Base-by-base conservation (phyloP, 2,888 invertebrate species). In the Clusia tigrina region DNA sequence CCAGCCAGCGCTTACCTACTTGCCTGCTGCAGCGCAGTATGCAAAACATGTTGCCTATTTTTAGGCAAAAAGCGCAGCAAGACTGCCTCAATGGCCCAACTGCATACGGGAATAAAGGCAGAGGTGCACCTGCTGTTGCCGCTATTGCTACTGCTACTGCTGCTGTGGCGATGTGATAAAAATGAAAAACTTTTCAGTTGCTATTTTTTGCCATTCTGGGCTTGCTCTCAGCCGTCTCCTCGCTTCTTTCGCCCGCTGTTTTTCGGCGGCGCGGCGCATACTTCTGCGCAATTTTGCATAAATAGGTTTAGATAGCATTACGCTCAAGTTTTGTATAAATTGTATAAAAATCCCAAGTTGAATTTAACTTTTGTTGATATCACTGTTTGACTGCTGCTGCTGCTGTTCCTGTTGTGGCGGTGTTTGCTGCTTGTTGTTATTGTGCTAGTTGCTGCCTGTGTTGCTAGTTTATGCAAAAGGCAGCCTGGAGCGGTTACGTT, bases 331-430 rank as follows among this genome's bases (percentile, higher is more conserved):
- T 22, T 48, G 48, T 22, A 48, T 48, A 48, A 48, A 48, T 48
- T 58, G 54, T 63, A 78, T 77, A 76, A 75, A 78, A 76, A 77
- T 77, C 78, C 74, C 78, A 70, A 76, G 76, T 76, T 78, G 76
- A 77, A 73, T 76, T 77, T 77, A 76, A 76, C 76, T 78, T 77
- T 73, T 48, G 48, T 48, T 48, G 48, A 9, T 15, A 22, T 2
- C 48, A 42, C 20, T 48, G 48, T 48, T 3, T 20, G 48, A n/a
- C n/a, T 42, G 42, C n/a, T 42, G 42, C n/a, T 42, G 42, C n/a
- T 42, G n/a, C 42, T 32, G 6, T 12, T 32, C 32, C 5, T 32
- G 32, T 32, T 42, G 42, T 42, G 15, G 3, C 2, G 12, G 15
- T 42, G 42, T 17, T 17, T 42, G 6, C 42, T 42, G 6, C 42